A percentile compares a stretch with the other conserved stretches of the same genome.
Conservation (phyloP, 2,113 vertebrate genomes). For the Dasyornis broadbenti region DNA sequence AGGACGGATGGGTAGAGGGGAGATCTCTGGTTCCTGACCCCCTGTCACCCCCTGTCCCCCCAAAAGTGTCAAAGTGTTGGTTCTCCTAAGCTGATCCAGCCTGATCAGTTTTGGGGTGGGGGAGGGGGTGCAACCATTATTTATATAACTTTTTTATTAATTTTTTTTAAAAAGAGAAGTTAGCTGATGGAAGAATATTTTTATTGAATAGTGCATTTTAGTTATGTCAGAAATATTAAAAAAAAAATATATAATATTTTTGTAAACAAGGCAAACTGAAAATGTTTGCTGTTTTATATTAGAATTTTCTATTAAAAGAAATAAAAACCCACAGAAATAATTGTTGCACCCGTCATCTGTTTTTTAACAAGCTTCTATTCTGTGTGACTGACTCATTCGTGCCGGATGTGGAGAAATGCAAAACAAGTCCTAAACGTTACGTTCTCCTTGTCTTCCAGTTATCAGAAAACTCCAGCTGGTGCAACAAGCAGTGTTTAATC, state of each 20-base stretch:
- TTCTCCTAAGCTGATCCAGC: slow-evolving; percentile 49
- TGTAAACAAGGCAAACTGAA: slow-evolving; percentile 67
- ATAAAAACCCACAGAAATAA: slow-evolving; percentile 60
- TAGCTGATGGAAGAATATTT: slow-evolving; percentile 59
- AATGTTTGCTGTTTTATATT: slow-evolving; percentile 66
- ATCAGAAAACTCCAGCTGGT: not conserved
- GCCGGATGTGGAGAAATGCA: slow-evolving; percentile 59
- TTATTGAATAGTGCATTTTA: slow-evolving; percentile 67
- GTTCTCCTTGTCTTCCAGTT: not conserved
- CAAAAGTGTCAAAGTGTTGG: slow-evolving; percentile 17
- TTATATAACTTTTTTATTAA: slow-evolving; percentile 61
- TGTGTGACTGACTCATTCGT: slow-evolving; percentile 45
- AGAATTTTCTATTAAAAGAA: slow-evolving; percentile 66
- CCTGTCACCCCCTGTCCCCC: not conserved
- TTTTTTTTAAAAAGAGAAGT: slow-evolving; percentile 32
- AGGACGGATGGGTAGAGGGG: not conserved
- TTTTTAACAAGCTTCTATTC: slow-evolving; percentile 60
- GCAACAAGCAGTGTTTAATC: not conserved
- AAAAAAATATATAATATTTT: slow-evolving; percentile 64
- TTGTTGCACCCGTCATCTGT: slow-evolving; percentile 57
- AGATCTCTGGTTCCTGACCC: not conserved
- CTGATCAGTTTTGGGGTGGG: slow-evolving; percentile 9
- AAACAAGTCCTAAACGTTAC: slow-evolving; percentile 73
- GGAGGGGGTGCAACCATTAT: slow-evolving; percentile 37
- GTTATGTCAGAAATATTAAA: slow-evolving; percentile 69